Base-by-base conservation (phyloP, 1,140 invertebrate genomes). In the Heterodera carotae region DNA sequence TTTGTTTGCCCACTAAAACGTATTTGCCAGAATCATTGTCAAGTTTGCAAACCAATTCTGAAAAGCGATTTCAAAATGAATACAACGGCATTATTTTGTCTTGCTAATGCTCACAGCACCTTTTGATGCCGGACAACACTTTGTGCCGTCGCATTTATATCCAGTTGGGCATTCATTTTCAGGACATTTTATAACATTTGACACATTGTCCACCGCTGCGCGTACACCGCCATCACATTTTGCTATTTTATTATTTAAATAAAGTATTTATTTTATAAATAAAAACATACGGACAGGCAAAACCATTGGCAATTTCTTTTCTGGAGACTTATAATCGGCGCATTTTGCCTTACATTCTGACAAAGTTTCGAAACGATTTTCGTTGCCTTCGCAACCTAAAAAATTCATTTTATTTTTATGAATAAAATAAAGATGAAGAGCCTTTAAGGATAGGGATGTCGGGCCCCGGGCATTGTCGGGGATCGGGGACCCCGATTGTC, bases 11-110 rank as follows among this genome's bases (percentile, higher is more conserved):
- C 43, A 70, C 56, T 18, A 71, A 67, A n/a, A 80, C 79, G 69
- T 84, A 85, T 48, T 85, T 80, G n/a, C 85, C 85, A 18, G 85
- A 84, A 66, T 86, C 85, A 69, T 86, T 87, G 4, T 84, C 75
- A 15, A 86, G 69, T 48, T 77, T 80, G 67, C 84, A 86, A 5
- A 76, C 78, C 69, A 74, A 29, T 80, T 85, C 85, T 87, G 60
- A 75, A 74, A 34, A 22, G 48, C 4, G 18, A n/a, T n/a, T n/a
- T n/a, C n/a, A n/a, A n/a, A n/a, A n/a, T n/a, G n/a, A n/a, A n/a
- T n/a, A n/a, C n/a, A n/a, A n/a, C n/a, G n/a, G n/a, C n/a, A n/a
- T n/a, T n/a, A n/a, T n/a, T n/a, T n/a, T n/a, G n/a, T n/a, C n/a
- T n/a, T n/a, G n/a, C n/a, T n/a, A 22, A 5, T 22, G 48, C 22